Evolutionary conservation across 2,797 vertebrate species (phyloP), one percentile per base, ranked within the genome.

Genomic region (Scomberomorus guttatus): DNA sequence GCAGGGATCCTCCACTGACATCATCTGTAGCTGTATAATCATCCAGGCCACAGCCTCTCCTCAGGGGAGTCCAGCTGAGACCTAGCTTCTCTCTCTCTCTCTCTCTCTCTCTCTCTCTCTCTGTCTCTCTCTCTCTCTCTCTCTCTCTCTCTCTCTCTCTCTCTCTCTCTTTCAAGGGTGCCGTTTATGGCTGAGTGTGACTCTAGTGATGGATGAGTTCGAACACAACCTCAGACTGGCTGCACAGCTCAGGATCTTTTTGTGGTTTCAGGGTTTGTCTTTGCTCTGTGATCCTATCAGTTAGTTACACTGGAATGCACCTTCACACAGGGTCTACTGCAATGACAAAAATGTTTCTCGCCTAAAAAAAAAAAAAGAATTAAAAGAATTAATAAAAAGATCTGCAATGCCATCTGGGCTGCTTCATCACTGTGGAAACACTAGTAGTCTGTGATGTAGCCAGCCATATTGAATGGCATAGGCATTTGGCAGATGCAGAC

Each of bases 1-100:
- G 69, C 79, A 78, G 84, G 87, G 83, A 91, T 88, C 82, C 89
- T 92, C 87, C 79, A 81, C 82, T 88, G 92, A 93, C 89, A 93
- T 94, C 92, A 93, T 93, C 85, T 93, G 91, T 90, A 90, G 86
- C 91, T 91, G 77, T 91, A 90, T 93, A 93, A 93, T 94, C 93
- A 94, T 94, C 80, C 91, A 93, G 92, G 87, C 90, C 89, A 79
- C 82, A 88, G 88, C 72, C 74, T 88, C 83, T 93, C 90, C 92
- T 90, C 88, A 57, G 84, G 90, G 91, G 90, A 91, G 87, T 90
- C 89, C 92, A 92, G 92, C 91, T 91, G 90, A 93, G 92, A 89
- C 91, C 83, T 34, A 64, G 76, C 69, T 82, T 70, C 78, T 71
- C 82, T 55, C 63, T 62, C 70, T 76, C 46, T 54, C 25, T 50